Percentiles rank a stretch among this genome's conserved stretches.
Conservation (phyloP, 1,140 invertebrate genomes). For the Drosophila biarmipes region DNA sequence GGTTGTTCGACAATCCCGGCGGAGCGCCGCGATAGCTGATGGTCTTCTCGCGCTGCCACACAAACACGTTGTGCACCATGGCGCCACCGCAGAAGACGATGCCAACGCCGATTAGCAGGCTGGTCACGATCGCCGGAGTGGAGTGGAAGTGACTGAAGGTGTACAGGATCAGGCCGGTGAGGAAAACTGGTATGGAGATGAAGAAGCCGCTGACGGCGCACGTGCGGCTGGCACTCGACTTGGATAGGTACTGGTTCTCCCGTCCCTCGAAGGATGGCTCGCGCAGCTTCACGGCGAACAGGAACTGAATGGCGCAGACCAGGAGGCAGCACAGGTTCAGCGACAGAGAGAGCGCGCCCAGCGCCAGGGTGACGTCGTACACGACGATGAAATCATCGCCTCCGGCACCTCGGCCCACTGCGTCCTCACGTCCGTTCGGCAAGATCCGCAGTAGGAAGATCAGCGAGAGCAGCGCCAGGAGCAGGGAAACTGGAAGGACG, state of each 20-base stretch:
- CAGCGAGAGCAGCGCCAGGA: constrained; percentile 92
- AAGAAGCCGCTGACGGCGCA: constrained; percentile 96
- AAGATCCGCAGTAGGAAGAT: constrained; percentile 94
- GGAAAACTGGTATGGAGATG: constrained; percentile 96
- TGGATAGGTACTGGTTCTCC: constrained; percentile 95
- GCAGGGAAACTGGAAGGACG: constrained; percentile 87
- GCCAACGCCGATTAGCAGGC: constrained; percentile 93
- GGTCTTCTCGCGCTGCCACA: constrained; percentile 95
- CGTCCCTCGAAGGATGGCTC: constrained; percentile 88
- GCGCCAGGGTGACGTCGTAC: constrained; percentile 94
- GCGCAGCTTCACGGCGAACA: constrained; percentile 96
- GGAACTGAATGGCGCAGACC: constrained; percentile 96
- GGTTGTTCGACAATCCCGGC: constrained; percentile 37
- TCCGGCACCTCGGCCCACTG: constrained; percentile 80
- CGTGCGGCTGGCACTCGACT: constrained; percentile 94
- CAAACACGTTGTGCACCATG: constrained; percentile 96
- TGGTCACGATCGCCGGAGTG: constrained; percentile 95
- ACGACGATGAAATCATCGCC: constrained; percentile 93
- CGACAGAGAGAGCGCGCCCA: constrained; percentile 94
- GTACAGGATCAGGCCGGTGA: constrained; percentile 96
- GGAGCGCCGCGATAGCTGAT: constrained; percentile 85
- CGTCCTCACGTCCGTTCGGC: constrained; percentile 85
- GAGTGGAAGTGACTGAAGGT: constrained; percentile 96
- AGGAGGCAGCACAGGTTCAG: constrained; percentile 95
- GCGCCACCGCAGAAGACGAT: constrained; percentile 96